Percentiles rank a stretch among this genome's conserved stretches.
Evolutionary conservation across 2,888 invertebrate species (phyloP).

Genomic region (Urechis unicinctus): DNA sequence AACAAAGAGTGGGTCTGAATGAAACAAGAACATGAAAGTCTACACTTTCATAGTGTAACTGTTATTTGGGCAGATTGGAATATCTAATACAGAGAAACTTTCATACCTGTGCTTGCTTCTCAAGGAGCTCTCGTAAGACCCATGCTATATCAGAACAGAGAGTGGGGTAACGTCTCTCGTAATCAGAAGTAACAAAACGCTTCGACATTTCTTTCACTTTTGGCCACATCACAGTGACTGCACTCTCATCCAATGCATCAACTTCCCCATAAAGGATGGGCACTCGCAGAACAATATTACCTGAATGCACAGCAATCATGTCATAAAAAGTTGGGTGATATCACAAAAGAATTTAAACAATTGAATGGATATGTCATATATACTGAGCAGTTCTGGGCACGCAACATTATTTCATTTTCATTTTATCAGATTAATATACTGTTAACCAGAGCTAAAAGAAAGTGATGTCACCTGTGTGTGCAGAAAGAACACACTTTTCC

Average conservation of each 20-base stretch:
- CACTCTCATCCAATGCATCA: conserved; percentile 52
- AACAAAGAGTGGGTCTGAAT: too few relatives aligned
- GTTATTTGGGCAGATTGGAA: not conserved
- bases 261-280: conserved; percentile 55
- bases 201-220: conserved; percentile 31
- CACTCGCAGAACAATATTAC: conserved; percentile 52
- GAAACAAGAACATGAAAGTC: not conserved
- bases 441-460: too few relatives aligned
- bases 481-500: conserved; percentile 46
- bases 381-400: too few relatives aligned
- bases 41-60: not conserved
- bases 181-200: conserved; percentile 45
- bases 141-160: conserved; percentile 51
- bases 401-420: too few relatives aligned
- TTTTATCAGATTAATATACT: too few relatives aligned
- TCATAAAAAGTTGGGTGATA: too few relatives aligned
- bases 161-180: conserved; percentile 53
- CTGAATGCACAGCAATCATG: conserved; percentile 30
- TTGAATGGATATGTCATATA: too few relatives aligned
- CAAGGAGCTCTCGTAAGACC: conserved; percentile 44
- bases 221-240: conserved; percentile 50
- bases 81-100: not conserved
- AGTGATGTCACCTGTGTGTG: conserved; percentile 15
- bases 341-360: too few relatives aligned
- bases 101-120: conserved; percentile 3